Percentiles rank a stretch among this genome's conserved stretches.
Evolutionary conservation across 2,113 vertebrate genomes (phyloP).

Genomic region (Mandrillus leucophaeus): DNA sequence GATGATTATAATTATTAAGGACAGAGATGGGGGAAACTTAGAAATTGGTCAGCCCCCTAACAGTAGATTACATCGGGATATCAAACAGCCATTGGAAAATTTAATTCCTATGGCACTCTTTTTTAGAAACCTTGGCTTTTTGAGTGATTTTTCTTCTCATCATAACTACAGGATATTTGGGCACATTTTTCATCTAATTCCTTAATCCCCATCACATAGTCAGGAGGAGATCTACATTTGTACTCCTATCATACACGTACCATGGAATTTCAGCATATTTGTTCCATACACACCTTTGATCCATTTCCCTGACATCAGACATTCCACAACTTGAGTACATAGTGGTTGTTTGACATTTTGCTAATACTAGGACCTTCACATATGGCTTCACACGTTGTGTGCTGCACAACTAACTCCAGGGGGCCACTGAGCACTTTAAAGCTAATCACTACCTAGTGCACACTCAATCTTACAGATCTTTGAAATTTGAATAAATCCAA

Average conservation of each 20-base stretch:
- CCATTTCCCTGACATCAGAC: not conserved
- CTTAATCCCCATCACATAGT: not conserved
- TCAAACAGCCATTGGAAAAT: not conserved
- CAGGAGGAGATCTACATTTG: not conserved
- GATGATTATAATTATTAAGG: not conserved
- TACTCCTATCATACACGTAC: not conserved
- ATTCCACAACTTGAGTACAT: not conserved
- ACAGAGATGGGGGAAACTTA: not conserved
- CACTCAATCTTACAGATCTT: not conserved
- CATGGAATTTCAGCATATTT: not conserved
- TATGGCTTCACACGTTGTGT: not conserved
- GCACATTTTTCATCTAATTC: not conserved
- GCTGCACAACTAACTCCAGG: not conserved
- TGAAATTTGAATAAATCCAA: not conserved
- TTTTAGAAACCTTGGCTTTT: conserved; percentile 1
- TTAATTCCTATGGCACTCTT: not conserved
- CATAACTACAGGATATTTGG: not conserved
- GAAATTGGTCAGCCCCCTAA: not conserved
- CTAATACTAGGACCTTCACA: not conserved
- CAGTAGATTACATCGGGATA: not conserved
- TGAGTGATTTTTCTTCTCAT: not conserved
- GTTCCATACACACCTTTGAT: not conserved
- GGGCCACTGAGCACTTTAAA: not conserved
- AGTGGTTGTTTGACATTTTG: not conserved
- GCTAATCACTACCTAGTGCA: not conserved